Conservation (phyloP, 2,113 vertebrate genomes). For the Osmerus mordax region DNA sequence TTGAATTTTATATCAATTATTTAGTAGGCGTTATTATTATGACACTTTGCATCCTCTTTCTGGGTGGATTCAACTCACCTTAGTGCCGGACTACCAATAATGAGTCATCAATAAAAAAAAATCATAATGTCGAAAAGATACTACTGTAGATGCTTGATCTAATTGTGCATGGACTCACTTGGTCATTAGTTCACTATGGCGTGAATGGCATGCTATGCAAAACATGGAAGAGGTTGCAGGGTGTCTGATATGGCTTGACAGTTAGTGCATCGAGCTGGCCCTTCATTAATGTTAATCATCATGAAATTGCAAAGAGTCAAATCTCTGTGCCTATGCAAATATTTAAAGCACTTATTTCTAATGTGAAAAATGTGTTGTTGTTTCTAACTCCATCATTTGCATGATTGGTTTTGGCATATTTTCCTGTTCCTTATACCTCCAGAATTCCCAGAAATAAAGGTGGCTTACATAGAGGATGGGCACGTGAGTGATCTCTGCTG, state of each 20-base stretch:
- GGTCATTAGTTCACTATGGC: slow-evolving; percentile 71
- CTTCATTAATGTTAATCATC: slow-evolving; percentile 71
- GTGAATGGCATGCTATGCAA: slow-evolving; percentile 57
- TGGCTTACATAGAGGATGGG: background rate
- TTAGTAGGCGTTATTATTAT: slow-evolving; percentile 77
- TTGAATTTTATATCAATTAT: slow-evolving; percentile 77
- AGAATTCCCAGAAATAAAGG: background rate
- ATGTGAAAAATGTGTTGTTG: slow-evolving; percentile 53
- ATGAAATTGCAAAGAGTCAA: slow-evolving; percentile 50
- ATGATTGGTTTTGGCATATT: slow-evolving; percentile 42
- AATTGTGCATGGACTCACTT: slow-evolving; percentile 67
- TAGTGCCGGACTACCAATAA: slow-evolving; percentile 68
- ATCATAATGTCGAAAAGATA: slow-evolving; percentile 75
- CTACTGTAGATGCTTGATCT: slow-evolving; percentile 60
- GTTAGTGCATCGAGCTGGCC: slow-evolving; percentile 54
- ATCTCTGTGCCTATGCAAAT: slow-evolving; percentile 65
- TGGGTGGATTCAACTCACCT: slow-evolving; percentile 70
- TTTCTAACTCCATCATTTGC: slow-evolving; percentile 49
- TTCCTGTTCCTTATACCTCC: slow-evolving; percentile 31
- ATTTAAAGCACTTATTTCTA: slow-evolving; percentile 60
- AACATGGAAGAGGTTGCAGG: slow-evolving; percentile 50
- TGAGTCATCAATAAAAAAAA: slow-evolving; percentile 81
- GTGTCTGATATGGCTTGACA: slow-evolving; percentile 66
- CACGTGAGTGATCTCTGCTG: background rate
- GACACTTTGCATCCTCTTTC: slow-evolving; percentile 73